phyloP scores from a whole-genome alignment of 2,113 vertebrate species.

The Dolichallabes microphthalmus region DNA sequence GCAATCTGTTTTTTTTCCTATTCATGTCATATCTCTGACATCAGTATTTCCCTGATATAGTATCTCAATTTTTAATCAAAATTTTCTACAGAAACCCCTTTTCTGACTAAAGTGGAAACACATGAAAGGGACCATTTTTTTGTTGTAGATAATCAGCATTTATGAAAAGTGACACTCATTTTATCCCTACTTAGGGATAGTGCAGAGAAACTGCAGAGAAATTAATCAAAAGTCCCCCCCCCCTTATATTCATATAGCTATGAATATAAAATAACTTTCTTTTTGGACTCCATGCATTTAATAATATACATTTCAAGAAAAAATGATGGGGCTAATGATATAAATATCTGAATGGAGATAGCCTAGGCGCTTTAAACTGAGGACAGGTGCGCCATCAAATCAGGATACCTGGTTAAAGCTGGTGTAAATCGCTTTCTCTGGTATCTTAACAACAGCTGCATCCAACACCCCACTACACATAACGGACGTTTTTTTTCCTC shows the following conservation, averaged over 20 bases:
- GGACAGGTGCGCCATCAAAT: constrained; percentile 15
- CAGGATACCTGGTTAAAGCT: constrained; percentile 10
- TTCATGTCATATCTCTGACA: background rate
- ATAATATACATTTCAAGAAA: background rate
- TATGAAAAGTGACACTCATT: background rate
- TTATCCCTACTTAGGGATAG: background rate
- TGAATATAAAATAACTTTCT: background rate
- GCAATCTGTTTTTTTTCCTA: background rate
- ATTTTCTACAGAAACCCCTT: background rate
- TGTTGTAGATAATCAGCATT: background rate
- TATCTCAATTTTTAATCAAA: background rate
- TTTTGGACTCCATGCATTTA: background rate
- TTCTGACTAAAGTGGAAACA: background rate
- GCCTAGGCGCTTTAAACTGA: background rate
- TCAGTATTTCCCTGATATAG: background rate
- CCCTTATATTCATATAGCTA: no score
- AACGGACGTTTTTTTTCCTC: background rate
- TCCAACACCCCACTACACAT: background rate
- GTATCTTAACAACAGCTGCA: constrained; percentile 2
- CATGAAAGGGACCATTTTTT: background rate
- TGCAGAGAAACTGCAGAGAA: background rate
- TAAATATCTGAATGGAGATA: background rate
- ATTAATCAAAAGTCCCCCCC: no score
- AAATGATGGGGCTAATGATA: background rate
- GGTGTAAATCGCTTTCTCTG: background rate